Conservation (phyloP, 92 coral and sea anemone genomes). For the Galaxea fascicularis region DNA sequence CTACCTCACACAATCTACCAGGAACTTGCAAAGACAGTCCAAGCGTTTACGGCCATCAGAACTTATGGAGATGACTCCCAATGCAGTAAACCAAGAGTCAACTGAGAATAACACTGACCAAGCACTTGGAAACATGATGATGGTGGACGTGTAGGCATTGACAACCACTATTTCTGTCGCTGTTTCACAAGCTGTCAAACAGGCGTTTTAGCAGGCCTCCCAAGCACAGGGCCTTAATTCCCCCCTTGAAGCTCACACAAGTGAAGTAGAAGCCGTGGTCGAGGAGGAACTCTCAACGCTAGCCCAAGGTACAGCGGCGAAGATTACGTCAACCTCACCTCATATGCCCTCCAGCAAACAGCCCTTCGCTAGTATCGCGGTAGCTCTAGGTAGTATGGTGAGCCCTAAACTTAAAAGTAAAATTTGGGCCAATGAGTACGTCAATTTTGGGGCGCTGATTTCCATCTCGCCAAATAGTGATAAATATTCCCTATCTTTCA, state of each 20-base stretch:
- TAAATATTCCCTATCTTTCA: conserved; percentile 11
- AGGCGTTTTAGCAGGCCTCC: neutral
- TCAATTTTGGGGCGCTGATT: conserved; percentile 29
- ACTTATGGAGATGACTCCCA: neutral
- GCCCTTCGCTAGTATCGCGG: conserved; percentile 29
- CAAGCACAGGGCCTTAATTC: neutral
- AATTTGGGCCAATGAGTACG: conserved; percentile 48
- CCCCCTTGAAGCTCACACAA: neutral
- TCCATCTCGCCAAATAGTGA: neutral
- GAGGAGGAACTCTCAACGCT: neutral
- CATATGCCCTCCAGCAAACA: neutral
- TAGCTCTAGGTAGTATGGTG: conserved; percentile 22
- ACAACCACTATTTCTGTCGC: neutral
- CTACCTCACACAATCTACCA: neutral
- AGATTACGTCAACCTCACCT: no score
- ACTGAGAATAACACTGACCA: no score
- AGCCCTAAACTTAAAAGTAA: conserved; percentile 32
- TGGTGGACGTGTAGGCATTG: neutral
- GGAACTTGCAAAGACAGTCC: neutral
- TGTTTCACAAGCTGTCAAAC: neutral
- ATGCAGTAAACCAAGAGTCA: neutral
- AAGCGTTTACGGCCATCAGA: neutral
- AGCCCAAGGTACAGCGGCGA: no score
- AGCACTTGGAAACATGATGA: no score
- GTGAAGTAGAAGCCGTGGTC: neutral